phyloP scores from a whole-genome alignment of 2,113 vertebrate species.

The Prunella himalayana region DNA sequence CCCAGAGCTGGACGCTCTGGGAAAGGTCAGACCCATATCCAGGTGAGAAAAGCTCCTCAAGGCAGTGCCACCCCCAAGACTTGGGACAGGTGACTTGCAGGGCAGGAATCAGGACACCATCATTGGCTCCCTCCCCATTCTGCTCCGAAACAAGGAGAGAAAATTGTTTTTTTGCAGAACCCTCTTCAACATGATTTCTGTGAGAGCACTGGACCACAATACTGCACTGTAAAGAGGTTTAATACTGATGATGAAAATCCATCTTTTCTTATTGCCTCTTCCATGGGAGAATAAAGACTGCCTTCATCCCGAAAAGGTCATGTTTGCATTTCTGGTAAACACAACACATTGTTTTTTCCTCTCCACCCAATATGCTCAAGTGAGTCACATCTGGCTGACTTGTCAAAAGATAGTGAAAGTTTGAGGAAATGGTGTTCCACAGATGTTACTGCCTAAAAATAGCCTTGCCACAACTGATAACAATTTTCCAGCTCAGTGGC shows the following conservation, averaged over 20 bases:
- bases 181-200: background rate
- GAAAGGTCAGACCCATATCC: background rate
- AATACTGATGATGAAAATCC: background rate
- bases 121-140: background rate
- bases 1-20: fast-evolving
- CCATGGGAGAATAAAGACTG: background rate
- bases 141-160: background rate
- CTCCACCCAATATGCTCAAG: conserved; percentile 29
- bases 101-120: fast-evolving
- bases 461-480: conserved; percentile 39
- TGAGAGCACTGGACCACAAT: background rate
- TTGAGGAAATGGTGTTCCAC: conserved; percentile 54
- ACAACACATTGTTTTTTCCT: background rate
- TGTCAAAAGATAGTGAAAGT: conserved; percentile 45
- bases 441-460: conserved; percentile 66
- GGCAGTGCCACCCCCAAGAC: background rate
- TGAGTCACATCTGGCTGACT: conserved; percentile 57
- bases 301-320: conserved; percentile 28
- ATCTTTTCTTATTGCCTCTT: background rate
- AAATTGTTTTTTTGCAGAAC: background rate
- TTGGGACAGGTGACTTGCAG: fast-evolving
- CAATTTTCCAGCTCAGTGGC: conserved; percentile 65
- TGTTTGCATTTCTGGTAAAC: conserved; percentile 37
- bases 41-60: background rate
- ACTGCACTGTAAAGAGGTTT: background rate